These are phyloP conservation scores for Chiroxiphia lanceolata DNA, from an alignment of 2,797 vertebrate genomes.

Conservation along the genomic window DNA sequence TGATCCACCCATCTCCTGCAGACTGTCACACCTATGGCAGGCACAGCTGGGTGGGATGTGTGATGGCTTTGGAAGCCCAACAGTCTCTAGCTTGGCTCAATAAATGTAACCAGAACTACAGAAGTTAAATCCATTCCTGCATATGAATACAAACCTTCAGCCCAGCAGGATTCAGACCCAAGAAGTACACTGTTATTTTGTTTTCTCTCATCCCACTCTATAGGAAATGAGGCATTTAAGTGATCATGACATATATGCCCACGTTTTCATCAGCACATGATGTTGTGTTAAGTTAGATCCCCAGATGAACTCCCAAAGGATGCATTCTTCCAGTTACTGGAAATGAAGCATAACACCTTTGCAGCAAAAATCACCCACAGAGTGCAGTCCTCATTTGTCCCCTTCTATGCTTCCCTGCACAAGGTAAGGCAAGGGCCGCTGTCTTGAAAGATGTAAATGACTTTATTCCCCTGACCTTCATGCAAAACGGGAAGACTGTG, in stretches of 20 bases:
- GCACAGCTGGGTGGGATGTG: not conserved
- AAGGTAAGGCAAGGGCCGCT: not conserved
- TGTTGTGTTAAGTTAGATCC: not conserved
- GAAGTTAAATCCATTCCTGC: not conserved
- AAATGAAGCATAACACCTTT: not conserved
- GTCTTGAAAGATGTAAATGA: not conserved
- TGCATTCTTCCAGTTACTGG: not conserved
- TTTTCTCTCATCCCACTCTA: not conserved
- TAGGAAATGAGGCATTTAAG: not conserved
- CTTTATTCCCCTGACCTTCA: not conserved
- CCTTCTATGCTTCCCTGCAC: not conserved
- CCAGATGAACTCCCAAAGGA: not conserved
- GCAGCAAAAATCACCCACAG: not conserved
- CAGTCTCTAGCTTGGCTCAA: not conserved
- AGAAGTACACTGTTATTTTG: not conserved
- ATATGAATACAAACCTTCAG: not conserved
- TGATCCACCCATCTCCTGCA: conserved; percentile 25
- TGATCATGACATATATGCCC: not conserved
- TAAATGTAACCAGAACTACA: not conserved
- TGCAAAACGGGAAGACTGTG: not conserved
- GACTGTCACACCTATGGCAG: not conserved
- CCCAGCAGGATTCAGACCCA: not conserved
- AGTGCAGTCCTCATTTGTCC: not conserved
- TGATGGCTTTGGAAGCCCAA: not conserved
- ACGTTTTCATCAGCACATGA: not conserved